A percentile compares a stretch with the other conserved stretches of the same genome.
Evolutionary conservation across 2,888 invertebrate genomes (phyloP).

Genomic region (Parasteatoda lunata): DNA sequence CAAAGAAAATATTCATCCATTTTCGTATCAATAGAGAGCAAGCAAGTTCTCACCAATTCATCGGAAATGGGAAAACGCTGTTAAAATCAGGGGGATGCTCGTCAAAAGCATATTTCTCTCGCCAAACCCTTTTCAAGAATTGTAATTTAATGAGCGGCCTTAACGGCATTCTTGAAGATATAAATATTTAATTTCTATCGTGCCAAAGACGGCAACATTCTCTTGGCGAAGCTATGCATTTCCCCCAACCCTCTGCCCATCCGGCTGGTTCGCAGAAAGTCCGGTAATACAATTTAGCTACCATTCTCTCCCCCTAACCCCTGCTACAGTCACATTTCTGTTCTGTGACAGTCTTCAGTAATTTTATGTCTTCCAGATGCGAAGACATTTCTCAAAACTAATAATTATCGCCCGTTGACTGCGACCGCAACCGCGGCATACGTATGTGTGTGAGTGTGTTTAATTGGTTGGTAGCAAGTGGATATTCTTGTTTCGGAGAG

Average conservation of each 20-base stretch:
- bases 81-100: slow-evolving; percentile 13
- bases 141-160: slow-evolving; percentile 66
- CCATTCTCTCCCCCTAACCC: neutral
- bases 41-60: slow-evolving; percentile 17
- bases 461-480: slow-evolving; percentile 64
- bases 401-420: slow-evolving; percentile 56
- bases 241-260: neutral
- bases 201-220: slow-evolving; percentile 25
- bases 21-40: slow-evolving; percentile 1
- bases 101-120: slow-evolving; percentile 11
- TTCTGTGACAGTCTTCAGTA: slow-evolving; percentile 45
- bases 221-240: slow-evolving; percentile 28
- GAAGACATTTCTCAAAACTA: slow-evolving; percentile 68
- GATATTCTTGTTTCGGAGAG: slow-evolving; percentile 62
- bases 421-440: slow-evolving; percentile 19
- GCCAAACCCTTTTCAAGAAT: slow-evolving; percentile 30
- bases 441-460: slow-evolving; percentile 38
- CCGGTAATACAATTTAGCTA: slow-evolving; percentile 65
- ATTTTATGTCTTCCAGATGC: slow-evolving; percentile 65
- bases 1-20: slow-evolving; percentile 1
- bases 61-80: slow-evolving; percentile 53
- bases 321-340: neutral
- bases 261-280: slow-evolving; percentile 33
- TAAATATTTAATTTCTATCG: slow-evolving; percentile 65
- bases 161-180: slow-evolving; percentile 60